Base-by-base conservation (phyloP, 2,113 vertebrate genomes). In the Coturnix japonica region DNA sequence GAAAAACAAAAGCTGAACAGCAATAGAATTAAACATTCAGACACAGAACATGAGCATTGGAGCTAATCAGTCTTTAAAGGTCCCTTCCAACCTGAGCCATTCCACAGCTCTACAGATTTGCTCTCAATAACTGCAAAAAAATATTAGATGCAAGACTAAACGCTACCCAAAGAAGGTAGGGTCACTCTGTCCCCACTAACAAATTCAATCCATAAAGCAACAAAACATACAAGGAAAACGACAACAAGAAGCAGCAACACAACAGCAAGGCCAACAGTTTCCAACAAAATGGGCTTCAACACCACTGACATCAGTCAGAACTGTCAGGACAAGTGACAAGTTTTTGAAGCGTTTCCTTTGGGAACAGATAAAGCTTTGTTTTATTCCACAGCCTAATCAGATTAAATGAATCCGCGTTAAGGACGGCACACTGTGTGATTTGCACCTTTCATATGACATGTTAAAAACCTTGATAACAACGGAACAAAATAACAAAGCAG, bases 161-260 rank as follows among this genome's bases (percentile, higher is more conserved):
- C 47, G 6, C 6, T 86, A 72, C 2, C 4, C n/a, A 25, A 70
- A 81, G 43, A 53, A 49, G 20, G 14, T 2, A 39, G 4, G 80
- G 18, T 73, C 9, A 39, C 39, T 84, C 75, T n/a, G 49, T 37
- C 64, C 73, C 81, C 4, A 4, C 35, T 2, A 5, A 69, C 51
- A 69, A 60, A 72, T n/a, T 51, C 61, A 81, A 54, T 81, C 65
- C 47, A 18, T 35, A 49, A 89, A 87, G 23, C 26, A 90, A 13
- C 19, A 30, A n/a, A 23, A 8, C 31, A 44, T 59, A 77, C 15
- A 22, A 0, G 2, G n/a, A 31, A 63, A 61, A 43, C 46, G 44
- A 9, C 7, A 60, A 7, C 0, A 9, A 20, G 8, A 20, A 46
- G 47, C 47, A 56, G 79, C 33, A 90, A 61, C 39, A 23, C 41